Evolutionary conservation across 2,888 invertebrate genomes (phyloP).

Genomic region (Endotricha flammealis): DNA sequence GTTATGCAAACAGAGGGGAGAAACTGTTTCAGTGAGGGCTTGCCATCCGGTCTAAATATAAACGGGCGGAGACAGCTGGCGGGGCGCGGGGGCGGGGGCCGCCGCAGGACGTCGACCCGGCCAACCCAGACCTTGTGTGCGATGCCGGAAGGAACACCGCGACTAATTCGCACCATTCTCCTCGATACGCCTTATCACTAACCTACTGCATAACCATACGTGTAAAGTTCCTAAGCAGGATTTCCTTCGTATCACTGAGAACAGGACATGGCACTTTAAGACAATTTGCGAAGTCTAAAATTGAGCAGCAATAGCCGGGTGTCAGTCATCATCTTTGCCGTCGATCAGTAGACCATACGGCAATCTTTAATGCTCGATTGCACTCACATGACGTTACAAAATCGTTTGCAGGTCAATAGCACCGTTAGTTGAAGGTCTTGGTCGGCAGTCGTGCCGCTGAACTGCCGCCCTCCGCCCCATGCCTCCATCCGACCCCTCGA

Average conservation of each 20-base stretch:
- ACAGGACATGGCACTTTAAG: constrained; percentile 47
- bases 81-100: constrained; percentile 30
- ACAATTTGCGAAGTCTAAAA: constrained; percentile 31
- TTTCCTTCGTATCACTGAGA: constrained; percentile 23
- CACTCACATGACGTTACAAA: constrained; percentile 32
- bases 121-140: constrained; percentile 64
- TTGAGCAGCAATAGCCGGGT: constrained; percentile 15
- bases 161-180: constrained; percentile 43
- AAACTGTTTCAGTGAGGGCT: constrained; percentile 64
- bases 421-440: constrained; percentile 58
- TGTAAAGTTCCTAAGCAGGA: constrained; percentile 18
- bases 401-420: constrained; percentile 54
- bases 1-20: constrained; percentile 62
- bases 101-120: constrained; percentile 54
- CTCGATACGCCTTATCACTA: constrained; percentile 12
- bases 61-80: constrained; percentile 57
- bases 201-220: background rate
- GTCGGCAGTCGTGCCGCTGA: constrained; percentile 26
- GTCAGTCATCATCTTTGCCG: constrained; percentile 17
- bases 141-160: constrained; percentile 47
- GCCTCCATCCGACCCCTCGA: constrained; percentile 24
- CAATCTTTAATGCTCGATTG: constrained; percentile 32
- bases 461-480: constrained; percentile 27
- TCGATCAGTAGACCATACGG: constrained; percentile 1
- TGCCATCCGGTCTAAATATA: constrained; percentile 70